Base-by-base conservation (phyloP, 2,888 invertebrate genomes). In the Dynastes tityus region DNA sequence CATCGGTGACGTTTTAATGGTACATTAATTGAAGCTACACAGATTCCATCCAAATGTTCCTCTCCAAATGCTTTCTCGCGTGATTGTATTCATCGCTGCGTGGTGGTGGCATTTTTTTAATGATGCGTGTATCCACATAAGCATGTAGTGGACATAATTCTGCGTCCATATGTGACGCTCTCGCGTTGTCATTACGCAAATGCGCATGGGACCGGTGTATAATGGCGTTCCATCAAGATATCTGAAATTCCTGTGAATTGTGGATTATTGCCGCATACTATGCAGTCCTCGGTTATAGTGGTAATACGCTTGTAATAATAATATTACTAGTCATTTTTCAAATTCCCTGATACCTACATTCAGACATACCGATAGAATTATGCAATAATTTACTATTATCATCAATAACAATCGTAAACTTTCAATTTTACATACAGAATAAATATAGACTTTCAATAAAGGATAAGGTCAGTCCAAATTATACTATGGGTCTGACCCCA, bases 1-100 rank as follows among this genome's bases (percentile, higher is more conserved):
- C 22, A 8, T 55, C 45, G 9, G 16, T 40, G 45, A 67, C 65
- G 11, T 22, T 67, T 40, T 67, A 67, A 67, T 67, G 65, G 40
- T n/a, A 11, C 65, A 67, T 67, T 67, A 67, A 67, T 67, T 67
- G 65, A 67, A 8, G 65, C 45, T 40, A 55, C 65, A 67, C 40
- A 63, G 63, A 63, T 63, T 63, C 63, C 63, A 63, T 63, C 63
- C 27, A 63, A 63, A 63, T 63, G 63, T 22, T 29, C 63, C 63
- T 63, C 32, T 63, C 27, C 29, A 63, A 63, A 45, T 67, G 22
- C 37, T 67, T 45, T 37, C 45, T 40, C 37, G 65, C 65, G 40
- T 67, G 65, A 45, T 67, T 67, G 27, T 55, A 55, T 55, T 22
- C 55, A 22, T 55, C 8, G 55, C 55, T 22, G 55, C 3, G 55